A percentile compares a stretch with the other conserved stretches of the same genome.
Evolutionary conservation across 1,140 invertebrate species (phyloP).

Genomic region (Acromyrmex heyeri): DNA sequence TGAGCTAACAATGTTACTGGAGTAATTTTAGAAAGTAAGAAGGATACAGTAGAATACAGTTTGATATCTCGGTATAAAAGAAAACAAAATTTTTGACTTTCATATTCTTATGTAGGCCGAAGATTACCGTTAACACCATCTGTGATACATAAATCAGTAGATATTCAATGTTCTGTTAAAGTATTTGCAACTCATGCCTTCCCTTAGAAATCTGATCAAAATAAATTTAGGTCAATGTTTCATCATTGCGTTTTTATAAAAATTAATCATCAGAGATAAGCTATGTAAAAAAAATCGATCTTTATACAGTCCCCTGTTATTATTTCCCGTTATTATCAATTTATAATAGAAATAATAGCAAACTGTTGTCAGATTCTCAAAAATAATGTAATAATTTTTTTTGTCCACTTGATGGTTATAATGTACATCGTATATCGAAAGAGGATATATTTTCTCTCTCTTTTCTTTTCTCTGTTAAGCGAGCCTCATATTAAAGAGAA

Average conservation of each 20-base stretch:
- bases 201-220: neutral
- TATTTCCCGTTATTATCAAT: neutral
- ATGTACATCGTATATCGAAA: neutral
- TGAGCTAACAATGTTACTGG: neutral
- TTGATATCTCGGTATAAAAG: neutral
- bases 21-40: slow-evolving; percentile 8
- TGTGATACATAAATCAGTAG: neutral
- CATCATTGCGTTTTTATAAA: neutral
- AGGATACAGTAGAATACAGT: neutral
- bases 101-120: neutral
- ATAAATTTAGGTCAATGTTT: slow-evolving; percentile 25
- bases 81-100: neutral
- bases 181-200: neutral
- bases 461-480: neutral
- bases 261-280: neutral
- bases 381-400: neutral
- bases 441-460: neutral
- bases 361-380: neutral
- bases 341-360: neutral
- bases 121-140: neutral
- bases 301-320: neutral
- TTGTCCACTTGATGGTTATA: neutral
- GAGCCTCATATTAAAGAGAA: neutral
- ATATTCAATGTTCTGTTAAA: slow-evolving; percentile 4
- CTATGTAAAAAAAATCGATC: neutral